Evolutionary conservation across 2,797 vertebrate genomes (phyloP).

Genomic region (Liparis tanakae): DNA sequence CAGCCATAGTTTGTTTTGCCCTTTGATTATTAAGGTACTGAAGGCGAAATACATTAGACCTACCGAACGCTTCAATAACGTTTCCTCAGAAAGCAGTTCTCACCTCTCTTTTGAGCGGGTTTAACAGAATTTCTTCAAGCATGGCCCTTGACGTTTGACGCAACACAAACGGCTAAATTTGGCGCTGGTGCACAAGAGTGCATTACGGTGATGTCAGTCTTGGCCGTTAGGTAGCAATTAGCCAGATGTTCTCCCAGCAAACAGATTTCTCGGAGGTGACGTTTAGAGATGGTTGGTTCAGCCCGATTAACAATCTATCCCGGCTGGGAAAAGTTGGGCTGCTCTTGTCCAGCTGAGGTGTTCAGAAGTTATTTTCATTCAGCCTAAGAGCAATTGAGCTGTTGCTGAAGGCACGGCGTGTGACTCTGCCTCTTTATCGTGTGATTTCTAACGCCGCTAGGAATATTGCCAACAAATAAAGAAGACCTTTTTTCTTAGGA

Average conservation of each 20-base stretch:
- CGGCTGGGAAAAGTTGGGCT: conserved; percentile 6
- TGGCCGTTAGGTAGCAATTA: conserved; percentile 23
- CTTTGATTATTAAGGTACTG: background rate
- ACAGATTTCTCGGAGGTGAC: conserved; percentile 22
- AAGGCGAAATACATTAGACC: background rate
- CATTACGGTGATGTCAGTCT: conserved; percentile 17
- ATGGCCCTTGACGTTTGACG: conserved; percentile 13
- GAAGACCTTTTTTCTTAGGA: background rate
- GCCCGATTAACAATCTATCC: conserved; percentile 43
- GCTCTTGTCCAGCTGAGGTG: conserved; percentile 24
- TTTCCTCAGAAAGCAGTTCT: background rate
- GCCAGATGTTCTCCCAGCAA: conserved; percentile 36
- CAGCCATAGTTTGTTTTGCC: background rate
- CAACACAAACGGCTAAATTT: background rate
- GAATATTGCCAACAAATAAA: background rate
- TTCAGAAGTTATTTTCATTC: conserved; percentile 37
- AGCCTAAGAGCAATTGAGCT: conserved; percentile 27
- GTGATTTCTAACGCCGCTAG: background rate
- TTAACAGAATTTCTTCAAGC: background rate
- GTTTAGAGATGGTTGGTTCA: conserved; percentile 38
- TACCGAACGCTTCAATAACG: background rate
- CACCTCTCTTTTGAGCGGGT: background rate
- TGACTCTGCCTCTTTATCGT: background rate
- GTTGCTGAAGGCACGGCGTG: background rate
- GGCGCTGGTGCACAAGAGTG: background rate